Evolutionary conservation across 2,888 invertebrate species (phyloP).

Genomic region (Drosophila siamana): DNA sequence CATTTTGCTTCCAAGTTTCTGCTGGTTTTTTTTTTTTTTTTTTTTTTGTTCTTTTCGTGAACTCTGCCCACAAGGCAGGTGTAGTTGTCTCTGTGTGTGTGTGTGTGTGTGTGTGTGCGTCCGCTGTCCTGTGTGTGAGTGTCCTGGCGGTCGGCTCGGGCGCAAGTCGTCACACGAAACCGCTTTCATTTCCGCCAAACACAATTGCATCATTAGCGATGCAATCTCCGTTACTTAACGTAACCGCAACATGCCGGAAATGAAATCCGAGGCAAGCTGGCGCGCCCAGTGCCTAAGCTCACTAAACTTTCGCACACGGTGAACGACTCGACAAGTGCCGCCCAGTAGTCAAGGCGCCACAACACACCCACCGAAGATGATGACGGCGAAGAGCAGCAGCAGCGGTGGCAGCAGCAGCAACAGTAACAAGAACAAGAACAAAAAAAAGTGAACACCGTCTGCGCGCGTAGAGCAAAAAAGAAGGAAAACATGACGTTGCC

Average conservation of each 20-base stretch:
- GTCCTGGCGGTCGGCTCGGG: conserved; percentile 38
- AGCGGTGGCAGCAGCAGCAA: not conserved
- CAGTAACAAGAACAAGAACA: too few relatives aligned
- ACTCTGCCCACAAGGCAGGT: not conserved
- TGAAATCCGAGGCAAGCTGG: conserved; percentile 78
- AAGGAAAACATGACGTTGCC: conserved; percentile 74
- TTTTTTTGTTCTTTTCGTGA: too few relatives aligned
- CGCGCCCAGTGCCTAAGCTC: conserved; percentile 56
- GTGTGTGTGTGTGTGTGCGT: conserved; percentile 11
- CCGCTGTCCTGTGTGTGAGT: conserved; percentile 17
- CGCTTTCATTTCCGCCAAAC: conserved; percentile 79
- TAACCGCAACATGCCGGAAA: conserved; percentile 81
- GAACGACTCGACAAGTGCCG: conserved; percentile 77
- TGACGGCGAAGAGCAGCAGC: conserved; percentile 1
- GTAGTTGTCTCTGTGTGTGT: not conserved
- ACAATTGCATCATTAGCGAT: conserved; percentile 82
- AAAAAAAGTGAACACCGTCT: conserved; percentile 6
- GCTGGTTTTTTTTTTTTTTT: not conserved
- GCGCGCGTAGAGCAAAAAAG: conserved; percentile 4
- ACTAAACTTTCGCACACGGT: conserved; percentile 69
- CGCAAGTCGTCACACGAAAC: conserved; percentile 74
- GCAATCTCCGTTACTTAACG: conserved; percentile 81
- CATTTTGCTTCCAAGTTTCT: conserved; percentile 45
- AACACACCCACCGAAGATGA: too few relatives aligned
- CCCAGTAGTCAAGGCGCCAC: not conserved